These are phyloP conservation scores for Phyllotreta cruciferae DNA, from an alignment of 2,888 invertebrate genomes.

Conservation along the genomic window DNA sequence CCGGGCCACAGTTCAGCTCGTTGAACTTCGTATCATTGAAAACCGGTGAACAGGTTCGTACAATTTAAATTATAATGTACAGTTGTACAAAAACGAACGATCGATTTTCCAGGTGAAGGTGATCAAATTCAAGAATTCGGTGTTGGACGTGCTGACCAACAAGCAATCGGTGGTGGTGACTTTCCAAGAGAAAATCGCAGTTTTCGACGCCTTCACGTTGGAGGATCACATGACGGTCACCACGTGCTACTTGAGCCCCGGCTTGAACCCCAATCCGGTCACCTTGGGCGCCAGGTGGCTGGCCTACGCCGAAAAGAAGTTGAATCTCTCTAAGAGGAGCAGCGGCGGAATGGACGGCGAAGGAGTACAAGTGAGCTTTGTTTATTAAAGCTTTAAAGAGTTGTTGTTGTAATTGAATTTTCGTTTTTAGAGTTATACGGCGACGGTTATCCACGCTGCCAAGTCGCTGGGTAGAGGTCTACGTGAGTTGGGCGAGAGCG, in stretches of 20 bases:
- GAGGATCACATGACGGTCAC: conserved; percentile 88
- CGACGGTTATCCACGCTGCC: conserved; percentile 92
- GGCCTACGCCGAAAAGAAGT: conserved; percentile 85
- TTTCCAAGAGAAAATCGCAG: conserved; percentile 88
- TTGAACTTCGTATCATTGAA: conserved; percentile 85
- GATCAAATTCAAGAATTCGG: conserved; percentile 90
- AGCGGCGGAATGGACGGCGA: conserved; percentile 82
- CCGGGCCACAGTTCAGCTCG: conserved; percentile 79
- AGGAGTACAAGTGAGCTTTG: conserved; percentile 55
- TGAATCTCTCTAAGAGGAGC: conserved; percentile 79
- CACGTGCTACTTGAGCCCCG: conserved; percentile 88
- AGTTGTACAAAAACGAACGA: not conserved
- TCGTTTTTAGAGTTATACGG: conserved; percentile 88
- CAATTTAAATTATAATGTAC: not conserved
- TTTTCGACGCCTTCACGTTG: conserved; percentile 87
- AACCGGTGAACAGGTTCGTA: conserved; percentile 75
- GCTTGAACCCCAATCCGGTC: conserved; percentile 81
- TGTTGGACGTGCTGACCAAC: conserved; percentile 89
- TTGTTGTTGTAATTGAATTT: no score
- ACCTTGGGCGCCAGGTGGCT: conserved; percentile 87
- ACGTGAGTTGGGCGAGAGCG: conserved; percentile 88
- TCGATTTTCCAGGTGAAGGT: conserved; percentile 72
- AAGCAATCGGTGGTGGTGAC: conserved; percentile 86
- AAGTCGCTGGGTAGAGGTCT: conserved; percentile 92
- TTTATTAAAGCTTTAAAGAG: no score